Conservation (phyloP, 2,797 vertebrate genomes). For the Sebastolobus altivelis region DNA sequence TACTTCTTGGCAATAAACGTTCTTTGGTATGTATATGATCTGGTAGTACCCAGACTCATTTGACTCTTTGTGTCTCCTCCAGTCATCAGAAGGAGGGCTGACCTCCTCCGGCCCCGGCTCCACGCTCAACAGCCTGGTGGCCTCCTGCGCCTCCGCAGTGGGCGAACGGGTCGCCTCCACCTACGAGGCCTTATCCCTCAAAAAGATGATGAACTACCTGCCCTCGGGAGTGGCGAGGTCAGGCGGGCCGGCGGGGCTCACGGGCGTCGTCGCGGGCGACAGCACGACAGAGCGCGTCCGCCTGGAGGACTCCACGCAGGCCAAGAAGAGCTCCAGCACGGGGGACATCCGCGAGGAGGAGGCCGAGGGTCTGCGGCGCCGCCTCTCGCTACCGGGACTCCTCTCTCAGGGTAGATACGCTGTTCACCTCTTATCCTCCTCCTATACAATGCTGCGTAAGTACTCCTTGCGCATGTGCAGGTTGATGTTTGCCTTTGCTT, state of each 20-base stretch:
- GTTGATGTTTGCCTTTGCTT: conserved; percentile 15
- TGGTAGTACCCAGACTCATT: neutral
- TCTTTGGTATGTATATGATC: too few relatives aligned
- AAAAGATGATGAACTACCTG: conserved; percentile 95
- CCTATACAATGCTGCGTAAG: conserved; percentile 79
- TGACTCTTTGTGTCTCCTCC: conserved; percentile 3
- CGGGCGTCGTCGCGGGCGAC: conserved; percentile 47
- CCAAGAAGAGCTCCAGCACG: conserved; percentile 97
- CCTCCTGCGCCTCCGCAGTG: conserved; percentile 94
- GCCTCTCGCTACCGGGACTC: conserved; percentile 95
- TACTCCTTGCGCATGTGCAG: conserved; percentile 50
- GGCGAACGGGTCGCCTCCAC: conserved; percentile 95
- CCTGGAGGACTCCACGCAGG: conserved; percentile 90
- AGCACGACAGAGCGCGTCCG: conserved; percentile 81
- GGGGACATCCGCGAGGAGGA: conserved; percentile 97
- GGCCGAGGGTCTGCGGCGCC: conserved; percentile 90
- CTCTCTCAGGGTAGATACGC: conserved; percentile 95
- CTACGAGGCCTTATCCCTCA: conserved; percentile 94
- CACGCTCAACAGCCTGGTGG: conserved; percentile 93
- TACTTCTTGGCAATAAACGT: too few relatives aligned
- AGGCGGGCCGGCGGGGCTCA: conserved; percentile 18
- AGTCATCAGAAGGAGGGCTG: conserved; percentile 62
- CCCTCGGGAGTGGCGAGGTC: conserved; percentile 56
- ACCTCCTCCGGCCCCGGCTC: conserved; percentile 84
- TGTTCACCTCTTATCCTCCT: conserved; percentile 83